Conservation (phyloP, 2,888 invertebrate species). For the Bedellia somnulentella region DNA sequence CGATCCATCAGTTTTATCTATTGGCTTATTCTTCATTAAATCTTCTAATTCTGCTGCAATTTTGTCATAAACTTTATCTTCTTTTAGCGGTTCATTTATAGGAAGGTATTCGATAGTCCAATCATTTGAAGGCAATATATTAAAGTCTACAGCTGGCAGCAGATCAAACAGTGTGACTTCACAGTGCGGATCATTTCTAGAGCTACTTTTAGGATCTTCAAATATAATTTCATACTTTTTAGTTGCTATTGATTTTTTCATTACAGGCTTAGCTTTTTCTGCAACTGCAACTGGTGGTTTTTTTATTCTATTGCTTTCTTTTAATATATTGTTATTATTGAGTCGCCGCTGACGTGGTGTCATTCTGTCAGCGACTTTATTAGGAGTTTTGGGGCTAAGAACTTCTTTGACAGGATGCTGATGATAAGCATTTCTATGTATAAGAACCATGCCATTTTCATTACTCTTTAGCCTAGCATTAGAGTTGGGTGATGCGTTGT, state of each 20-base stretch:
- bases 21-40: constrained; percentile 39
- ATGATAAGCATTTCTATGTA: constrained; percentile 31
- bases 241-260: constrained; percentile 15
- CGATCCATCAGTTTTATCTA: constrained; percentile 14
- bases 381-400: constrained; percentile 14
- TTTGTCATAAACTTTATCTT: constrained; percentile 52
- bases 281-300: constrained; percentile 20
- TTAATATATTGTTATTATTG: constrained; percentile 25
- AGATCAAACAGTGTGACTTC: constrained; percentile 29
- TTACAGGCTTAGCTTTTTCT: constrained; percentile 15
- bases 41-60: constrained; percentile 55
- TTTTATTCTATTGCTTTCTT: constrained; percentile 38
- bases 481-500: constrained; percentile 16
- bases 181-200: constrained; percentile 20
- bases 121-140: constrained; percentile 36
- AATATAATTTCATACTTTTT: constrained; percentile 44
- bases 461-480: constrained; percentile 36
- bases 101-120: constrained; percentile 52
- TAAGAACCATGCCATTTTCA: constrained; percentile 49
- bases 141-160: constrained; percentile 28
- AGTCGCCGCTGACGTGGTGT: neutral
- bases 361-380: neutral
- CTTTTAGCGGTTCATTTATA: constrained; percentile 35
- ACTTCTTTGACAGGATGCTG: constrained; percentile 28
- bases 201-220: constrained; percentile 22